Conservation (phyloP, 2,797 vertebrate genomes). For the Thripadectes ignobilis region DNA sequence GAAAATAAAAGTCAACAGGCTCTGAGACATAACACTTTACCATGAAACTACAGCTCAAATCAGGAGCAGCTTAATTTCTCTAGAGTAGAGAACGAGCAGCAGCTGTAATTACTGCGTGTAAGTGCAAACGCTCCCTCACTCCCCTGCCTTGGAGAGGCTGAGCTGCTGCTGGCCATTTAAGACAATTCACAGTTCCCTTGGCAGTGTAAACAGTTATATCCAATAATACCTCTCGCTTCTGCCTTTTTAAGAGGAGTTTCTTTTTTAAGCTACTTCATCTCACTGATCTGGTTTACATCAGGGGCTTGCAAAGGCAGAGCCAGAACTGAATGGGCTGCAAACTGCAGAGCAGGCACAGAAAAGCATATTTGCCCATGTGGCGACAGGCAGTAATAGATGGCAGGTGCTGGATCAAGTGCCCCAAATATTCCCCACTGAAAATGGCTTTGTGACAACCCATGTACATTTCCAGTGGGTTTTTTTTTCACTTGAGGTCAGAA, state of each 20-base stretch:
- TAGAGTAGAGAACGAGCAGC: slow-evolving; percentile 38
- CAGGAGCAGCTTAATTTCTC: slow-evolving; percentile 57
- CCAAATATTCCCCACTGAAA: neutral
- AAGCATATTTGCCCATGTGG: neutral
- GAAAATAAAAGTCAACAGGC: slow-evolving; percentile 16
- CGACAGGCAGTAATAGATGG: neutral
- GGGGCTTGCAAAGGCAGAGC: neutral
- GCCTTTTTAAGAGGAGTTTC: neutral
- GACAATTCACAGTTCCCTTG: slow-evolving; percentile 40
- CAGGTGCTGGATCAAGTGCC: neutral
- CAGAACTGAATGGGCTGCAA: neutral
- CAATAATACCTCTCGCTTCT: neutral
- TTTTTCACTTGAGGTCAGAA: neutral
- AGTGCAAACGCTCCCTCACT: slow-evolving; percentile 28
- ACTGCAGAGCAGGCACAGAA: neutral
- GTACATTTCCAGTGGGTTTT: neutral
- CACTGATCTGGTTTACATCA: neutral
- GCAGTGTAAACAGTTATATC: slow-evolving; percentile 1
- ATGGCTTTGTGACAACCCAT: neutral
- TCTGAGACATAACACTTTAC: neutral
- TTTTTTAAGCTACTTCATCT: neutral
- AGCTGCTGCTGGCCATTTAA: slow-evolving; percentile 39
- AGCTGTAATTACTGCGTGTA: slow-evolving; percentile 51
- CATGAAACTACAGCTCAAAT: slow-evolving; percentile 1
- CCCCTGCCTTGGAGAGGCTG: neutral